Conservation (phyloP, 2,888 invertebrate species). For the Leistus spinibarbis region DNA sequence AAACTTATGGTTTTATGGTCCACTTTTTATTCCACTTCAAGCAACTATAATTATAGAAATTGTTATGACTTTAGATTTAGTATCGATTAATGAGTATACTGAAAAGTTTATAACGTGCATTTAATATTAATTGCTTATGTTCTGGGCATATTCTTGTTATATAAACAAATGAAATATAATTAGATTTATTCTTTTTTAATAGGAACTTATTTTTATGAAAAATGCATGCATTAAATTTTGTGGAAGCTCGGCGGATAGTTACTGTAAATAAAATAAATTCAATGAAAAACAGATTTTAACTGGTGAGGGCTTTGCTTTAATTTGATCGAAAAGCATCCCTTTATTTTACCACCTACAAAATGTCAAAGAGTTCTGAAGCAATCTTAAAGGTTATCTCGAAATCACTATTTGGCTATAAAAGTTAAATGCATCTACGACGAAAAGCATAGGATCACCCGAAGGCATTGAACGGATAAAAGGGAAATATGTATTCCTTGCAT, state of each 20-base stretch:
- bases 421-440: not conserved
- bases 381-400: not conserved
- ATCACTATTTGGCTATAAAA: not conserved
- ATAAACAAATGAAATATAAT: not conserved
- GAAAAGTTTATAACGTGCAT: not conserved
- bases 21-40: not conserved
- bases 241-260: no score
- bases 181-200: not conserved
- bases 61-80: not conserved
- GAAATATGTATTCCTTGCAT: conserved; percentile 2
- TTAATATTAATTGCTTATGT: not conserved
- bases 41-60: not conserved
- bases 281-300: no score
- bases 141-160: not conserved
- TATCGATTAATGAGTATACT: not conserved
- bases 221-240: no score
- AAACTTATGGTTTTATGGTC: not conserved
- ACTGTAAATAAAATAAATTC: no score
- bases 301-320: no score
- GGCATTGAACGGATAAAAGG: not conserved
- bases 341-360: no score
- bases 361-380: not conserved
- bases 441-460: not conserved
- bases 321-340: no score
- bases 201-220: not conserved